Evolutionary conservation across 2,797 vertebrate genomes (phyloP), one percentile per base, ranked within the genome.

Genomic region (Delichon dasypus): DNA sequence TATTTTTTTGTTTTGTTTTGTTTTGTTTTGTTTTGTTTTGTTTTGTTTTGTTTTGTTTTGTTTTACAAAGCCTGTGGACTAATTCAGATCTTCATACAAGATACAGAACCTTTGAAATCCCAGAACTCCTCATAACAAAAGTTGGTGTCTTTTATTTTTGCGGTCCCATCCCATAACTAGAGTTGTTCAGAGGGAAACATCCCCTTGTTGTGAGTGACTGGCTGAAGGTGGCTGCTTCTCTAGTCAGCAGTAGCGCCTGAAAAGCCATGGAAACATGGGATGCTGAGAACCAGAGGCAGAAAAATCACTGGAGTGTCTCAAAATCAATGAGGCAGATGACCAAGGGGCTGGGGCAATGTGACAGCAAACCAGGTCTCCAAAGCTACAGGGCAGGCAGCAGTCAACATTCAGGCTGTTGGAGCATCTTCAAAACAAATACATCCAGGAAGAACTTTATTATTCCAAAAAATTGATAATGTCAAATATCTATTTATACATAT

Each of bases 161-260:
- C 21, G 9, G 11, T 44, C 10, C 7, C 5, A 48, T 47, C 3
- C 25, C 13, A 47, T 32, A 58, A 22, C 11, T 51, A 42, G 7
- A 20, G 6, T 11, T 45, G 18, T 34, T 73, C 25, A 66, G 42
- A 70, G 36, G n/a, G n/a, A 29, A 83, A 60, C 38, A 8, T 32
- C 12, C 11, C 38, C 3, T 58, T 10, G 8, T 1, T 42, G 4
- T 30, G 16, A 61, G 21, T 19, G 50, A 25, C 3, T 1, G 4
- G 27, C 9, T 2, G 5, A 75, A 34, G 18, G 2, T 27, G 8
- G 57, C 13, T 36, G 5, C 3, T 84, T 16, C 19, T 16, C 13
- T 74, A 58, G 27, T 11, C 48, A 71, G 10, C 3, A 50, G 13
- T 9, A 44, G 21, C 32, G 57, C 3, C 36, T 4, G 2, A 45